A percentile compares a stretch with the other conserved stretches of the same genome.
Conservation (phyloP, 2,888 invertebrate species). For the Lithosia quadra region DNA sequence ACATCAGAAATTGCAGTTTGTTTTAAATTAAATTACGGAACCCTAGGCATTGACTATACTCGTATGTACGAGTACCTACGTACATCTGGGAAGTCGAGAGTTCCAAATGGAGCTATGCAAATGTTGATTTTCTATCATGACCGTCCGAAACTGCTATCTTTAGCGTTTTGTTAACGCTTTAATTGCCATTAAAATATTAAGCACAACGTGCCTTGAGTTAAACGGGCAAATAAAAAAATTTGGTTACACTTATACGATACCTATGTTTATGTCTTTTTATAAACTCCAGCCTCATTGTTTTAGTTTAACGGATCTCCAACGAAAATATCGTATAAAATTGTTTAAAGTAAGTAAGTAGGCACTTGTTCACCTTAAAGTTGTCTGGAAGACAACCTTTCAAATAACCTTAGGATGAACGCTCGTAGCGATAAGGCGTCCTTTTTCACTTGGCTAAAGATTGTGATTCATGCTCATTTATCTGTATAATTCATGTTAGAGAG, state of each 20-base stretch:
- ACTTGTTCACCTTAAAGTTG: no score
- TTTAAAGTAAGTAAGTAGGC: no score
- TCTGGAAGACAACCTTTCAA: no score
- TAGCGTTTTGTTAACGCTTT: constrained; percentile 80
- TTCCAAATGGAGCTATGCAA: constrained; percentile 69
- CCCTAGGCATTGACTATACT: constrained; percentile 50
- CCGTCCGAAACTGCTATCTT: constrained; percentile 77
- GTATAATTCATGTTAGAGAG: no score
- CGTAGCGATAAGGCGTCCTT: no score
- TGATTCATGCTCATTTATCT: no score
- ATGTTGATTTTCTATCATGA: constrained; percentile 76
- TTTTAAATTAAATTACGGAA: constrained; percentile 38
- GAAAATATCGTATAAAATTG: constrained; percentile 2
- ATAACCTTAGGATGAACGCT: no score
- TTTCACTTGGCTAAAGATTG: no score
- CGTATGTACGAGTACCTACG: constrained; percentile 45
- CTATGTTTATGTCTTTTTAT: constrained; percentile 6
- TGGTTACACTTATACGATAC: constrained; percentile 19
- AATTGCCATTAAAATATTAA: constrained; percentile 74
- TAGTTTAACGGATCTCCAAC: constrained; percentile 11
- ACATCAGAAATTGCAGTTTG: background rate
- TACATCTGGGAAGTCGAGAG: constrained; percentile 66
- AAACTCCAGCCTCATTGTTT: constrained; percentile 3
- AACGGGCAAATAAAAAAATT: constrained; percentile 46
- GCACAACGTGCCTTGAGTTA: constrained; percentile 58